Conservation (phyloP, 2,113 vertebrate species). For the Melanerpes aurifrons region DNA sequence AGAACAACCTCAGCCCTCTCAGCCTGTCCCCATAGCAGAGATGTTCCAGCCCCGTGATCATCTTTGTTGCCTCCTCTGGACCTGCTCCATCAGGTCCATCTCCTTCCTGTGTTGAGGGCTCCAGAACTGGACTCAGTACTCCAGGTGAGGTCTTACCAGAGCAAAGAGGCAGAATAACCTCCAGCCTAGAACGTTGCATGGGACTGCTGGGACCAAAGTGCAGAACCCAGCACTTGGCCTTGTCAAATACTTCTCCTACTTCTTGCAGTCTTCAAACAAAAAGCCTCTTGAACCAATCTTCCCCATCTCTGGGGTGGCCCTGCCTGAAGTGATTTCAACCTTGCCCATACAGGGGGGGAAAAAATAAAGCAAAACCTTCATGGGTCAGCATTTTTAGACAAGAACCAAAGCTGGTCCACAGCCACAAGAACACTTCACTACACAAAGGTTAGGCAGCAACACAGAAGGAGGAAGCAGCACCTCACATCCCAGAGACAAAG, state of each 20-base stretch:
- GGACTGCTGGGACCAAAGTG: no score
- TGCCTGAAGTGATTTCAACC: neutral
- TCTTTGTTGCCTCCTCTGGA: no score
- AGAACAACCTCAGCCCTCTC: no score
- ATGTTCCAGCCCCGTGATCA: no score
- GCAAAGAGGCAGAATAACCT: neutral
- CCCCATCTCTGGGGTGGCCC: neutral
- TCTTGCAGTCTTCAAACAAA: neutral
- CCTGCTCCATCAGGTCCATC: neutral
- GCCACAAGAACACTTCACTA: rapidly evolving
- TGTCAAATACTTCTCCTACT: neutral
- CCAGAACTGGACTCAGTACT: no score
- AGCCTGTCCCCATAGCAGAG: no score
- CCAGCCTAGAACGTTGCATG: no score
- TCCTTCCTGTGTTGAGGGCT: no score
- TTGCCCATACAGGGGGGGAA: neutral
- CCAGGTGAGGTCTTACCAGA: neutral
- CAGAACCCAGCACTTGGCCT: no score
- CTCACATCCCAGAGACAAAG: rapidly evolving
- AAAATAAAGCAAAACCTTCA: neutral
- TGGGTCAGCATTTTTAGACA: neutral
- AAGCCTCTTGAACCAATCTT: neutral
- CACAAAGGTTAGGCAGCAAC: neutral
- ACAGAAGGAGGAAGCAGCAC: neutral
- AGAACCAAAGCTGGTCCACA: neutral